Percentiles rank a stretch among this genome's conserved stretches.
These are phyloP conservation scores for Jacana jacana DNA, from an alignment of 2,113 vertebrate species.

Conservation along the genomic window DNA sequence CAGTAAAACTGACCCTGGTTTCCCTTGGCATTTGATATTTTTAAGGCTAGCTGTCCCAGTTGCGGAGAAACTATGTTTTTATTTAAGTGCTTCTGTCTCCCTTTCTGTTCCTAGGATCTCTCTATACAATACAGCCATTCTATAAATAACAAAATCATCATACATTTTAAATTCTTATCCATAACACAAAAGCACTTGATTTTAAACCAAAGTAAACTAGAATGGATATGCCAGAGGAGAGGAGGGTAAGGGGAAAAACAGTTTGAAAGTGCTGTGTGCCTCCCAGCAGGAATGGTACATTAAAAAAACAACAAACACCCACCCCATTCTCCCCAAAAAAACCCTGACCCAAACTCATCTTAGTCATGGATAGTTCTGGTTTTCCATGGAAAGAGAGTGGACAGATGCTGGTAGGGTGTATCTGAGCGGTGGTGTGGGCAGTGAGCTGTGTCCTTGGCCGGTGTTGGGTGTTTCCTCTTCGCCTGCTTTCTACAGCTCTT, in stretches of 20 bases:
- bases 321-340: background rate
- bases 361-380: background rate
- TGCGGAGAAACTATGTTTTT: background rate
- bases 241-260: background rate
- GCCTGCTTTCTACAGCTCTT: fast-evolving
- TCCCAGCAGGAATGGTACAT: background rate
- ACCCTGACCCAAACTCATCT: background rate
- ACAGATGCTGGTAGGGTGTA: background rate
- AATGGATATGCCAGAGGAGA: background rate
- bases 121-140: background rate
- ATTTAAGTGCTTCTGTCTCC: background rate
- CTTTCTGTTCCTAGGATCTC: background rate
- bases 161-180: background rate
- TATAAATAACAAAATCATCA: background rate
- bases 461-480: background rate
- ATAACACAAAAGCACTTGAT: background rate
- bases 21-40: background rate
- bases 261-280: background rate
- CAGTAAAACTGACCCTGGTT: background rate
- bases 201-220: background rate
- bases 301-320: background rate
- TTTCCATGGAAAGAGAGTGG: background rate
- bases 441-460: background rate
- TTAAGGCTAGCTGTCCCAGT: background rate
- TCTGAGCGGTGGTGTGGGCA: background rate